Evolutionary conservation across 2,797 vertebrate genomes (phyloP).

Genomic region (Poecilia wingei): DNA sequence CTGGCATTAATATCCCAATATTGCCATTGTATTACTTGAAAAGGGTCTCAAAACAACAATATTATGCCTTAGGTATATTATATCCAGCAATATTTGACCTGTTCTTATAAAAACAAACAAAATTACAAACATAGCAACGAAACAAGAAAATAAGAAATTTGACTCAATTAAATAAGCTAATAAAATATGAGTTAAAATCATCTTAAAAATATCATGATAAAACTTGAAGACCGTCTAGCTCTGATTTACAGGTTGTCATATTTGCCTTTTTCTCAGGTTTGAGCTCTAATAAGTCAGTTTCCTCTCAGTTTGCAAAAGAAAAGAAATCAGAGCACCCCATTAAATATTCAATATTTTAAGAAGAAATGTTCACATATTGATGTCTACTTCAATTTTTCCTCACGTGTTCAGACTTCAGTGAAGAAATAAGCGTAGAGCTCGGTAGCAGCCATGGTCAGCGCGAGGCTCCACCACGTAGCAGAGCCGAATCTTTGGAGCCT

Average conservation of each 20-base stretch:
- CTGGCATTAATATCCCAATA: too few relatives aligned
- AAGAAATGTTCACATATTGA: background rate
- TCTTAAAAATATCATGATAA: too few relatives aligned
- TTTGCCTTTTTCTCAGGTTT: background rate
- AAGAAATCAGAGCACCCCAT: background rate
- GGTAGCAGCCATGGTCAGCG: slow-evolving; percentile 24
- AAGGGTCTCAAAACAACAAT: too few relatives aligned
- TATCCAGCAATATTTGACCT: too few relatives aligned
- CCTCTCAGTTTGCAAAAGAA: background rate
- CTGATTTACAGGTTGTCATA: background rate
- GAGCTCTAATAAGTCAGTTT: background rate
- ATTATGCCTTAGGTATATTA: too few relatives aligned
- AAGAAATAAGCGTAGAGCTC: slow-evolving; percentile 9
- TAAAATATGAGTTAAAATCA: too few relatives aligned
- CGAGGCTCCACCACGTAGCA: slow-evolving; percentile 9
- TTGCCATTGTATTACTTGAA: too few relatives aligned
- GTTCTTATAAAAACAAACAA: too few relatives aligned
- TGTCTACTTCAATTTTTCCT: background rate
- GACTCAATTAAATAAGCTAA: too few relatives aligned
- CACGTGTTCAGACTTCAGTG: background rate
- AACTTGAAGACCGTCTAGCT: too few relatives aligned
- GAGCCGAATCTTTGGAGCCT: slow-evolving; percentile 44
- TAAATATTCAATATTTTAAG: background rate
- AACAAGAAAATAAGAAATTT: too few relatives aligned
- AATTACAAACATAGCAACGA: too few relatives aligned